A percentile compares a stretch with the other conserved stretches of the same genome.
Conservation (phyloP, 2,888 invertebrate species). For the Microplitis manilae region DNA sequence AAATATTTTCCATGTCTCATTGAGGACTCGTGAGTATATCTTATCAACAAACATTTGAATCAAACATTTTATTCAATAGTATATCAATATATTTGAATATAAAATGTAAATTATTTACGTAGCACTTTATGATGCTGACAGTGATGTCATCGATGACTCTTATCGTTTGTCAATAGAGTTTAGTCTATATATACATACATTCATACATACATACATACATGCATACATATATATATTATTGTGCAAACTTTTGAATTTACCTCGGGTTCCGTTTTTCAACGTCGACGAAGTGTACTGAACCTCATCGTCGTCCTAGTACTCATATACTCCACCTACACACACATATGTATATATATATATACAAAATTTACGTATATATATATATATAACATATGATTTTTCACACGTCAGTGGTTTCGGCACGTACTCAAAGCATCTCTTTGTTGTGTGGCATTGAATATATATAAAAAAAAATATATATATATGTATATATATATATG, state of each 20-base stretch:
- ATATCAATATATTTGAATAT: neutral
- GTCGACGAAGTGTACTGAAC: neutral
- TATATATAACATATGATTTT: neutral
- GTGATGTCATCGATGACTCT: constrained; percentile 1
- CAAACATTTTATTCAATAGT: neutral
- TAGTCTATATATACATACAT: neutral
- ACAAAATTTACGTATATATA: neutral
- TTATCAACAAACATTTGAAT: neutral
- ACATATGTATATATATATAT: neutral
- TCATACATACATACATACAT: neutral
- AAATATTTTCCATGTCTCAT: too few relatives aligned
- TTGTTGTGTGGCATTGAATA: neutral
- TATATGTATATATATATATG: neutral
- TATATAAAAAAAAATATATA: neutral
- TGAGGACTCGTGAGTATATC: neutral
- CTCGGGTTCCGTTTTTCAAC: neutral
- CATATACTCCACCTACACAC: neutral
- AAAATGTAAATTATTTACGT: neutral
- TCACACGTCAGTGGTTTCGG: constrained; percentile 7
- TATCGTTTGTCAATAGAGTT: neutral
- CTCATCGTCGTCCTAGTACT: neutral
- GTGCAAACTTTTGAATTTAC: neutral
- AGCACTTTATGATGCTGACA: neutral
- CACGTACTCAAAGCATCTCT: neutral
- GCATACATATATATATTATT: neutral